Evolutionary conservation across 2,797 vertebrate species (phyloP), one percentile per base, ranked within the genome.

Genomic region (Sphenopsis melanotis): DNA sequence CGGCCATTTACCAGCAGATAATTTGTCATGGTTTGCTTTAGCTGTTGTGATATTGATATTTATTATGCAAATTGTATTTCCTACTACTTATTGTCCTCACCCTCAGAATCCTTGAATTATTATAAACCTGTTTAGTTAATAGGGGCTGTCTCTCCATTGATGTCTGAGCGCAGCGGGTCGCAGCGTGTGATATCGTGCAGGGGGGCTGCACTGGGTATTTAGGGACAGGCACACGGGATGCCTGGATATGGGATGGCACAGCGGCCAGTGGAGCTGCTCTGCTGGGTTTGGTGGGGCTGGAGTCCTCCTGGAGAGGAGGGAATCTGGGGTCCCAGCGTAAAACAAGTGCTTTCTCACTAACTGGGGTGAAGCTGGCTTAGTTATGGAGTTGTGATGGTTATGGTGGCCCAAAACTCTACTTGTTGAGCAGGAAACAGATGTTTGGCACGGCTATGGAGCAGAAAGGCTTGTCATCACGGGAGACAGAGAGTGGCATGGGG

Each of bases 51-150:
- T 98, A 98, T 94, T 96, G 97, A 96, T 98, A 98, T 98, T 98
- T 98, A 97, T 97, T 98, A 98, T 98, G 97, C 97, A 97, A 98
- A 98, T 98, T 96, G 96, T 95, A 94, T 97, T 97, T 96, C 97
- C 95, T 94, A 95, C 97, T 97, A 95, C 97, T 98, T 95, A 97
- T 98, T 98, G 97, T 97, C 97, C 93, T 89, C 92, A 56, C 95
- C 93, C 97, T 97, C 84, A 50, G 97, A 98, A 98, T 97, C 95
- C 96, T 95, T 90, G 94, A 97, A 96, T 97, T 95, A 96, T 97
- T 97, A 94, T 91, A 97, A 97, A 96, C 96, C 97, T 96, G 97
- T 97, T 94, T 89, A 91, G 97, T 97, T 97, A 96, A 97, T 97
- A 39, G 1, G 78, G 94, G 97, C 82, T 89, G 95, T 94, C 96